Percentiles rank a stretch among this genome's conserved stretches.
These are phyloP conservation scores for Xylophagus ater DNA, from an alignment of 2,888 invertebrate genomes.

Conservation along the genomic window DNA sequence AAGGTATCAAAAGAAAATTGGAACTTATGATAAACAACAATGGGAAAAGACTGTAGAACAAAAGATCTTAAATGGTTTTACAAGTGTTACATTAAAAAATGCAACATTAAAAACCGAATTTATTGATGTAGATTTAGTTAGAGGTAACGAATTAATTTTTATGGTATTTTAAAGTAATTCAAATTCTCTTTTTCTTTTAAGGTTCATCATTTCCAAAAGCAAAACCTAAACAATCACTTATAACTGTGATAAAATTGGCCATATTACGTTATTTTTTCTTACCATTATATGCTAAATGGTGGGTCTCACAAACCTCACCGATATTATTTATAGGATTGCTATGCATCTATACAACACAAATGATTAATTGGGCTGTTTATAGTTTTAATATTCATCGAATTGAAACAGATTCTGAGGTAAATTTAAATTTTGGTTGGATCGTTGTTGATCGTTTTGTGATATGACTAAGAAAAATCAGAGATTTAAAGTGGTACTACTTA, in stretches of 20 bases:
- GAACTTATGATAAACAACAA: slow-evolving; percentile 92
- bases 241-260: slow-evolving; percentile 74
- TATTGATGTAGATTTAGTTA: slow-evolving; percentile 90
- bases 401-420: slow-evolving; percentile 20
- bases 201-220: slow-evolving; percentile 94
- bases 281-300: slow-evolving; percentile 80
- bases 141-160: slow-evolving; percentile 49
- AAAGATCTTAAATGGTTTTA: slow-evolving; percentile 74
- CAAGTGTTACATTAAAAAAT: slow-evolving; percentile 66
- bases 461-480: no score
- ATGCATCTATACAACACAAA: slow-evolving; percentile 65
- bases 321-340: slow-evolving; percentile 63
- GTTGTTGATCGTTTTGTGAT: no score
- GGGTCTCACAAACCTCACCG: slow-evolving; percentile 77
- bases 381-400: slow-evolving; percentile 32
- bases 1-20: slow-evolving; percentile 93
- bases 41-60: slow-evolving; percentile 96
- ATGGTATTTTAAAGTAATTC: background rate
- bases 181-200: slow-evolving; percentile 30
- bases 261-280: slow-evolving; percentile 70
- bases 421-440: no score
- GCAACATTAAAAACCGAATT: slow-evolving; percentile 79
- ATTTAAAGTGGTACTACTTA: no score
- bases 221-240: slow-evolving; percentile 84
- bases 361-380: slow-evolving; percentile 39